A percentile compares a stretch with the other conserved stretches of the same genome.
Evolutionary conservation across 2,113 vertebrate species (phyloP).

Genomic region (Aramus guarauna): DNA sequence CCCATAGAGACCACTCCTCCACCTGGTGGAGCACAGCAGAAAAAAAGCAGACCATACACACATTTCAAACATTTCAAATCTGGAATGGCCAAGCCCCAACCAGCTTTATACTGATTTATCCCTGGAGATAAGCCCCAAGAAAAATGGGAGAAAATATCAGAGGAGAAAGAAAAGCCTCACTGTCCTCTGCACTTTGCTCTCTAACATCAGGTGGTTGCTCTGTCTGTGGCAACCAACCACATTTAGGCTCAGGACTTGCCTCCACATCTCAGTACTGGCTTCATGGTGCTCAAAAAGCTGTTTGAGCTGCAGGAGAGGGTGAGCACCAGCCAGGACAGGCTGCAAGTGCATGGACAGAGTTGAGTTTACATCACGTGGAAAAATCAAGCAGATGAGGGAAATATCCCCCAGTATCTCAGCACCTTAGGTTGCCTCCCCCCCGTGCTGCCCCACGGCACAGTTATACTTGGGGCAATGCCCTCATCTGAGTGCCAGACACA

Average conservation of each 20-base stretch:
- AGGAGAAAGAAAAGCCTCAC: background rate
- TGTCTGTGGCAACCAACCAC: background rate
- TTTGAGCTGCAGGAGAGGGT: background rate
- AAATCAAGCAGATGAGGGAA: background rate
- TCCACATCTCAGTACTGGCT: background rate
- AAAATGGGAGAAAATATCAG: background rate
- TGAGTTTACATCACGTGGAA: background rate
- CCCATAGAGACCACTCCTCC: background rate
- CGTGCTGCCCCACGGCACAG: fast-evolving
- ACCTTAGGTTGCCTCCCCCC: background rate
- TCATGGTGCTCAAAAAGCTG: background rate
- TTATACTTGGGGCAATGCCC: too few species aligned
- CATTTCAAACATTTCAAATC: background rate
- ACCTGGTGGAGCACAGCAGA: background rate
- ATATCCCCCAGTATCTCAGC: background rate
- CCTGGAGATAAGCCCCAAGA: background rate
- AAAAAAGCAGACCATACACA: background rate
- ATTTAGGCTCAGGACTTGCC: background rate
- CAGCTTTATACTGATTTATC: background rate
- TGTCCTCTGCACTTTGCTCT: background rate
- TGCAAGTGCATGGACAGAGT: background rate
- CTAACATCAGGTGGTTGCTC: background rate
- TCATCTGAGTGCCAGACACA: background rate
- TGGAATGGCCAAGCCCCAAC: background rate
- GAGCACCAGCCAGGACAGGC: background rate